Evolutionary conservation across 2,113 vertebrate genomes (phyloP).

Genomic region (Strigops habroptila): DNA sequence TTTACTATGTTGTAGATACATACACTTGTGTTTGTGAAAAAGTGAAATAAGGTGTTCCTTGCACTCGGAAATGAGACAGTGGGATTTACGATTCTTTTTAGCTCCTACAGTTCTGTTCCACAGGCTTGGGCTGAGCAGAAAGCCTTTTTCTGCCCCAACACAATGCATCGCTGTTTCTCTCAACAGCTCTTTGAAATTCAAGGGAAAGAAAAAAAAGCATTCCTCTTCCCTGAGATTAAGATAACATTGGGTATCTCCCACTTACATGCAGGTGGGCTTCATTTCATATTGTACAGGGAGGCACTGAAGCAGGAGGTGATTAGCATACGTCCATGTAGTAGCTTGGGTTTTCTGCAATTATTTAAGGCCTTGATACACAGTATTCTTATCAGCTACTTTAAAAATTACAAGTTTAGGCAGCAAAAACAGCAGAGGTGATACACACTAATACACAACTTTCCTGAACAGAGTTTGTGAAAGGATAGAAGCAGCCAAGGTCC

Average conservation of each 20-base stretch:
- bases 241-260: neutral
- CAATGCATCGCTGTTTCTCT: neutral
- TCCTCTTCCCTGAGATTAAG: neutral
- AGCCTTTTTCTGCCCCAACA: neutral
- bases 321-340: neutral
- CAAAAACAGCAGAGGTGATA: neutral
- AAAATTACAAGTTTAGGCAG: neutral
- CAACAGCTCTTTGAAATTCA: neutral
- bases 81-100: neutral
- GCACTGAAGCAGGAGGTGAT: neutral
- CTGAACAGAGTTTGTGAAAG: neutral
- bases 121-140: neutral
- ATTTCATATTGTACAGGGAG: neutral
- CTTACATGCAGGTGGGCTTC: neutral
- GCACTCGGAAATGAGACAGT: neutral
- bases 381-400: neutral
- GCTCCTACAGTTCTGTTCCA: neutral
- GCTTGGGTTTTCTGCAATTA: neutral
- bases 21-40: neutral
- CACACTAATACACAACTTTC: neutral
- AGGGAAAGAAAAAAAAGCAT: neutral
- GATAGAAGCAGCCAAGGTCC: neutral
- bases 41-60: neutral
- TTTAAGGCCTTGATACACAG: neutral
- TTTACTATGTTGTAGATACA: neutral